Base-by-base conservation (phyloP, 2,888 invertebrate genomes). In the Coenonympha arcania region DNA sequence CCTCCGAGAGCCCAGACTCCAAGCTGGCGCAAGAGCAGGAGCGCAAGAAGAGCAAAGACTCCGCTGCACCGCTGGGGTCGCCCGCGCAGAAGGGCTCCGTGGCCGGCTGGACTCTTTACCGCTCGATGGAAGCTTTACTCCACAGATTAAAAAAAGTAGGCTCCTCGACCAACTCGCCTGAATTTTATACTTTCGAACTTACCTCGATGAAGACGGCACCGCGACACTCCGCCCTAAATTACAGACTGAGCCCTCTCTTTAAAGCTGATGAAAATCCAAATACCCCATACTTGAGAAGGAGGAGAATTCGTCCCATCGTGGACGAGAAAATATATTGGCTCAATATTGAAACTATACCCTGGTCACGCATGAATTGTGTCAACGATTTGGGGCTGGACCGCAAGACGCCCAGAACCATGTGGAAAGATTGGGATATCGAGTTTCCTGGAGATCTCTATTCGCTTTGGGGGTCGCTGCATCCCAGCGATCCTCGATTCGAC, bases 391-490 rank as follows among this genome's bases (percentile, higher is more conserved):
- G 84, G 1, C 64, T 83, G 15, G 64, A 69, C 24, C 67, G 85
- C 26, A 71, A 68, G 37, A 76, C 71, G 13, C 77, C 80, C 2
- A 70, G 64, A 52, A 68, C 81, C 1, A 51, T 83, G 68, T 91
- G 91, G 90, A 90, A 90, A 62, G 83, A 90, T 44, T 93, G 89
- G 88, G 89, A 91, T 54, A 87, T 92, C 1, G 92, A 93, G 65
- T 90, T 91, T 57, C 87, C 89, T 2, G 88, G 89, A 1, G 91
- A 90, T 54, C 71, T 93, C 0, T 92, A 85, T 77, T 91, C 92
- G 0, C 71, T 93, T 1, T 89, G 90, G 88, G 91, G 92, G 1
- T 87, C 87, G 24, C 63, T 92, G 11, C 90, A 91, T 74, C 90
- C 91, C 2, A 71, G 82, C 44, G 89, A 90, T 26, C 61, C 69